Evolutionary conservation across 64 coral and sea anemone genomes (phyloP).

Genomic region (Pocillopora damicornis): DNA sequence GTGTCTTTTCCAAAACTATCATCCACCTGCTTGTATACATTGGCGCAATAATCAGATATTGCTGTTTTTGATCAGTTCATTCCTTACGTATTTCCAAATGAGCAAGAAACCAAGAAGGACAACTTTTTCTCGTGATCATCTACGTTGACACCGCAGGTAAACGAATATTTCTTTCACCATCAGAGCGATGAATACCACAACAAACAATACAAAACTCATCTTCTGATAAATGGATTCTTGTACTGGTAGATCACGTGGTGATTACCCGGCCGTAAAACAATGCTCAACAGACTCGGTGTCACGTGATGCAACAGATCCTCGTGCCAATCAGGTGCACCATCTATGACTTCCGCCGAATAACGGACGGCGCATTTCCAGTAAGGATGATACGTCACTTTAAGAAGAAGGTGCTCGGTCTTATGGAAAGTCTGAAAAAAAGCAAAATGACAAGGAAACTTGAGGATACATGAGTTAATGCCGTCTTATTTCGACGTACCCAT

Average conservation of each 20-base stretch:
- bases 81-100: too few species aligned
- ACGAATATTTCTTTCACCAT: not conserved
- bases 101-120: too few species aligned
- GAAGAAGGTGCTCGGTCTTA: conserved; percentile 56
- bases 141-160: not conserved
- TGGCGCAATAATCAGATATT: too few species aligned
- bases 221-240: conserved; percentile 82
- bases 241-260: conserved; percentile 69
- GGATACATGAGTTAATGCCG: too few species aligned
- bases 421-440: conserved; percentile 53
- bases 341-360: not conserved
- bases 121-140: too few species aligned
- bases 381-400: conserved; percentile 84
- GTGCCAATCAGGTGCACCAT: conserved; percentile 31
- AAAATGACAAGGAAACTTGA: not conserved
- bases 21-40: too few species aligned
- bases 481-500: too few species aligned
- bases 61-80: too few species aligned
- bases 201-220: conserved; percentile 57
- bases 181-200: conserved; percentile 28
- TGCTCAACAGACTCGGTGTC: conserved; percentile 77
- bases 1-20: too few species aligned
- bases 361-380: conserved; percentile 72
- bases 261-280: conserved; percentile 58
- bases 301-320: conserved; percentile 53